phyloP scores from a whole-genome alignment of 2,888 invertebrate genomes.

The Cephalotes varians region DNA sequence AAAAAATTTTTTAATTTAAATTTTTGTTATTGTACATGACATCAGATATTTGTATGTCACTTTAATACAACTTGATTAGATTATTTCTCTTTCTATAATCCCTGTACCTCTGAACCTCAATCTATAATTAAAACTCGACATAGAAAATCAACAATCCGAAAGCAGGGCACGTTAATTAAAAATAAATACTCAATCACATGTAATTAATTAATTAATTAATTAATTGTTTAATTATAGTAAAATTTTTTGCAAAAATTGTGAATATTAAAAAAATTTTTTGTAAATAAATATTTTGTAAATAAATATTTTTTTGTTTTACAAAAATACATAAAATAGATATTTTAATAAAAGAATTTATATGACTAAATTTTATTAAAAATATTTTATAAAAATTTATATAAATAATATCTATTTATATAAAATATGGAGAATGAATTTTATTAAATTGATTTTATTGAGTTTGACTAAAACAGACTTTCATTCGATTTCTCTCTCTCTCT shows the following conservation, averaged over 20 bases:
- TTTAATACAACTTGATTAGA: slow-evolving; percentile 28
- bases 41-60: slow-evolving; percentile 15
- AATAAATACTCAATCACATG: slow-evolving; percentile 14
- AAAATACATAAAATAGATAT: background rate
- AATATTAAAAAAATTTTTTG: slow-evolving; percentile 4
- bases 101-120: background rate
- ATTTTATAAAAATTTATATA: background rate
- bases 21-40: slow-evolving; percentile 1
- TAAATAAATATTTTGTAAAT: too few species aligned
- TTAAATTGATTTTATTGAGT: background rate
- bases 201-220: background rate
- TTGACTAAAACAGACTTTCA: too few species aligned
- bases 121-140: slow-evolving; percentile 16
- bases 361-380: background rate
- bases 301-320: background rate
- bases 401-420: background rate
- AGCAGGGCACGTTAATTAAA: slow-evolving; percentile 26
- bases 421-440: background rate
- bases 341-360: background rate
- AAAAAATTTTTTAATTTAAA: slow-evolving; percentile 5
- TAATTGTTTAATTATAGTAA: slow-evolving; percentile 15
- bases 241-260: background rate
- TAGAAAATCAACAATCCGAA: slow-evolving; percentile 17
- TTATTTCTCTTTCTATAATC: slow-evolving; percentile 11
- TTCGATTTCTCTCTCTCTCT: too few species aligned